Base-by-base conservation (phyloP, 2,113 vertebrate genomes). In the Pedetes capensis region DNA sequence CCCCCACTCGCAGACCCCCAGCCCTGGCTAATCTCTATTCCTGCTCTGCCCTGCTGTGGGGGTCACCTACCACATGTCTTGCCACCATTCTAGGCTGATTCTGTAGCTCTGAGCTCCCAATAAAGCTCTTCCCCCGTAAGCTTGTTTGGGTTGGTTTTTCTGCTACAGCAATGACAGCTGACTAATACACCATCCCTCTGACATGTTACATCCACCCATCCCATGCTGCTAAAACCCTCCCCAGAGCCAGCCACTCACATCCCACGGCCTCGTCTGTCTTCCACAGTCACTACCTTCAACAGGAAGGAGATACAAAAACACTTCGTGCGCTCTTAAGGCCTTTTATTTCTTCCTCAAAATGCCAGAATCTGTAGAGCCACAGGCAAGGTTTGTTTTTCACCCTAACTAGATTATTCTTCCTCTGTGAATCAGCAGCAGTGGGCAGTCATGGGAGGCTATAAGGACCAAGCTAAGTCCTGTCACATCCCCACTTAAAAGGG, bases 371-470 rank as follows among this genome's bases (percentile, higher is more conserved):
- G 32, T 5, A 75, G n/a, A 92, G 82, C 78, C 23, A 69, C 32
- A 4, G n/a, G 82, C n/a, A 5, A 72, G 79, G 71, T 51, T 76
- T 39, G 23, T 18, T 25, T 22, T 59, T 47, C 39, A 18, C 55
- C 84, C 47, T 34, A 18, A 57, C 55, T 71, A 29, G 87, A 80
- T 83, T 80, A 75, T 44, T 61, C 61, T 61, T 89, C 44, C 83
- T 59, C 17, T 17, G n/a, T 92, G 80, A 95, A 72, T 87, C 94
- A 93, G 63, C 69, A 91, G 51, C 57, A 89, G 51, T 83, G 64
- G 68, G 75, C 63, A 64, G 53, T 47, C 81, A 42, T 2, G 32
- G n/a, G 66, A 61, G 39, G 87, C 32, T 34, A 9, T 5, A 83
- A 69, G 9, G 18, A 82, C 51, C 64, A 71, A 34, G 44, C 87